phyloP scores from a whole-genome alignment of 2,888 invertebrate genomes.

The Embidobia sp. region DNA sequence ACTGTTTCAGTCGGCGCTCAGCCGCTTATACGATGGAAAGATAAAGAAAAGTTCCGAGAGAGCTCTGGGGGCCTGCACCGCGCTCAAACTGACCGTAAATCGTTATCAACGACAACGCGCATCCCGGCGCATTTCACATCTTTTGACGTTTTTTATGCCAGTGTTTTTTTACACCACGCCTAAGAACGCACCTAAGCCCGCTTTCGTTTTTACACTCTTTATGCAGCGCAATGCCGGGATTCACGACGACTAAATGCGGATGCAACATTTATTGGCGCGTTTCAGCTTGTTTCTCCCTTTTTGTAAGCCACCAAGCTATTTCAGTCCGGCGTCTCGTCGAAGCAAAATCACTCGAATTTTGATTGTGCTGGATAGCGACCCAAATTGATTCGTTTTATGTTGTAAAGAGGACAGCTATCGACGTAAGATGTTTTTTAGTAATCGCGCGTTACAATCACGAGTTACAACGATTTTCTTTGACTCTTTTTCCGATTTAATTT shows the following conservation, averaged over 20 bases:
- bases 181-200: constrained; percentile 29
- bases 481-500: no score
- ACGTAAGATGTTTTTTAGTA: no score
- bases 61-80: constrained; percentile 58
- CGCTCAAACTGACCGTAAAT: constrained; percentile 65
- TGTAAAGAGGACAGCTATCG: no score
- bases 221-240: constrained; percentile 28
- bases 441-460: no score
- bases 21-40: constrained; percentile 63
- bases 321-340: no score
- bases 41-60: constrained; percentile 66
- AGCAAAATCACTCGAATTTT: no score
- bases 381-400: no score
- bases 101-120: constrained; percentile 64
- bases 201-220: constrained; percentile 36
- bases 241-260: constrained; percentile 29
- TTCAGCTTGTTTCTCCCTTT: constrained; percentile 6
- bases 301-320: no score
- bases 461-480: no score
- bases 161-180: constrained; percentile 16
- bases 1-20: constrained; percentile 58
- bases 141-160: constrained; percentile 57
- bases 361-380: no score
- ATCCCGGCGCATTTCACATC: constrained; percentile 51
- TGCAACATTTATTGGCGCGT: constrained; percentile 41